phyloP scores from a whole-genome alignment of 2,797 vertebrate genomes.

The Artibeus lituratus region DNA sequence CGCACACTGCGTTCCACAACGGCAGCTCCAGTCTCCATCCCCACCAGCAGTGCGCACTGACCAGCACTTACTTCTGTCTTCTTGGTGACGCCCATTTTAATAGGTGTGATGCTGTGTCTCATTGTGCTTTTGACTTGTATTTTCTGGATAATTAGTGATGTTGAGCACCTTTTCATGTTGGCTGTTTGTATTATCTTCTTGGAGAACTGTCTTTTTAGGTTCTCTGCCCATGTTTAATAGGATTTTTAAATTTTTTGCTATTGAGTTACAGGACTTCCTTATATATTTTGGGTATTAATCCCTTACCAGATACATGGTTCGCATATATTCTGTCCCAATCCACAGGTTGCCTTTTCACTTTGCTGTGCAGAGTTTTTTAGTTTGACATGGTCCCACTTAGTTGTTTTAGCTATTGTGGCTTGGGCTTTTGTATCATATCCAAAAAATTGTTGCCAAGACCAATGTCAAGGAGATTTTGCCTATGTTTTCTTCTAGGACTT shows the following conservation, averaged over 20 bases:
- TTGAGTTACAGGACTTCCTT: not conserved
- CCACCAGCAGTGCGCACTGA: not conserved
- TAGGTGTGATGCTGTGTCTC: not conserved
- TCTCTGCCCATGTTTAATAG: not conserved
- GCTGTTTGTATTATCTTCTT: not conserved
- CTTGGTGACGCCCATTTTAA: not conserved
- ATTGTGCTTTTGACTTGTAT: not conserved
- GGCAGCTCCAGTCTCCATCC: not conserved
- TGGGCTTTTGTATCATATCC: not conserved
- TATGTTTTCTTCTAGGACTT: not conserved
- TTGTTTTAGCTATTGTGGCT: not conserved
- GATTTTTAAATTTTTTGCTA: not conserved
- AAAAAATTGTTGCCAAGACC: not conserved
- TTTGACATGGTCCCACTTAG: not conserved
- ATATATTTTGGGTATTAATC: not conserved
- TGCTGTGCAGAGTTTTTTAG: not conserved
- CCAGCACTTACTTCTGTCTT: not conserved
- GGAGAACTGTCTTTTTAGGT: not conserved
- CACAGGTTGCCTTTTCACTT: not conserved
- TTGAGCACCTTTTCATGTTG: not conserved
- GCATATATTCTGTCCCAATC: not conserved
- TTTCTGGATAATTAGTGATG: not conserved
- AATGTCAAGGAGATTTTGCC: not conserved
- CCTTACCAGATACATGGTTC: not conserved
- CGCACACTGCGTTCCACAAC: not conserved